A percentile compares a stretch with the other conserved stretches of the same genome.
phyloP scores from a whole-genome alignment of 2,113 vertebrate genomes.

The Larimichthys polyactis region DNA sequence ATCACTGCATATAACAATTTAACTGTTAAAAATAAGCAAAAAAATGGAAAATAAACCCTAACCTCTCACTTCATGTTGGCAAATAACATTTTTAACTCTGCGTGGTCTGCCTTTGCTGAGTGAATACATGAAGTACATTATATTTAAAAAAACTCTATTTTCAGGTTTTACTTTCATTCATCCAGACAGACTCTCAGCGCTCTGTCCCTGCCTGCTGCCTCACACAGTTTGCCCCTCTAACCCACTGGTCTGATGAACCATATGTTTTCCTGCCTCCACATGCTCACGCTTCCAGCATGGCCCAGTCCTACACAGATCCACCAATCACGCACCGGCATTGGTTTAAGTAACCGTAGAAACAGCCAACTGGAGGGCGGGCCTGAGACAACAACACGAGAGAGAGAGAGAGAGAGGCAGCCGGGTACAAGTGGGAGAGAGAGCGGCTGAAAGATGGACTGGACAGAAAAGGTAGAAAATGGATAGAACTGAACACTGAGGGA shows the following conservation, averaged over 20 bases:
- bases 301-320: slow-evolving; percentile 3
- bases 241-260: slow-evolving; percentile 70
- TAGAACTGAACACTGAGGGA: fast-evolving
- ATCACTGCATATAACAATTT: background rate
- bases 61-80: background rate
- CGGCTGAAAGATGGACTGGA: slow-evolving; percentile 4
- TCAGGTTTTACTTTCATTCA: background rate
- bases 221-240: slow-evolving; percentile 52
- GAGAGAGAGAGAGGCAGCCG: slow-evolving; percentile 2
- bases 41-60: background rate
- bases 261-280: slow-evolving; percentile 64
- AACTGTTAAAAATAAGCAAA: background rate
- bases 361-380: slow-evolving; percentile 61
- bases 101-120: background rate
- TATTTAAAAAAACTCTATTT: background rate
- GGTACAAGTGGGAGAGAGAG: slow-evolving; percentile 35
- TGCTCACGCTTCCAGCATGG: slow-evolving; percentile 67
- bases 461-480: background rate
- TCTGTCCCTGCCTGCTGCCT: slow-evolving; percentile 9
- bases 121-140: background rate
- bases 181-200: slow-evolving; percentile 10
- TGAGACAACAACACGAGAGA: slow-evolving; percentile 40
- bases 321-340: slow-evolving; percentile 61
- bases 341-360: slow-evolving; percentile 69
- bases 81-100: background rate